These are phyloP conservation scores for Choreutis nemorana DNA, from an alignment of 2,888 invertebrate species.

Conservation along the genomic window DNA sequence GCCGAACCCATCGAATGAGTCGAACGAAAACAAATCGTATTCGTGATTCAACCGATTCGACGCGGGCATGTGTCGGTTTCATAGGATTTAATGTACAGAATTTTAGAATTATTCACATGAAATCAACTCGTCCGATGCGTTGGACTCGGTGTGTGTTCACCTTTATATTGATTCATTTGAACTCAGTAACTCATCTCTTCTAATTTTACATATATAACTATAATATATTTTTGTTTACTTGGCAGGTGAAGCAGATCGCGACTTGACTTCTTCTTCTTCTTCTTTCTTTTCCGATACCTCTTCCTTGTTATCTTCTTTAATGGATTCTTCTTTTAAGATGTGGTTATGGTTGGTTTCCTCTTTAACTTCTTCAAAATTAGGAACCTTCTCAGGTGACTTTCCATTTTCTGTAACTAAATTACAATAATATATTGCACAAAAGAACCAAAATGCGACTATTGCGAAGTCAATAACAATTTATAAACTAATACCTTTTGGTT, in stretches of 20 bases:
- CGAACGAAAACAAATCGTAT: too few species aligned
- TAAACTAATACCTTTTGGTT: slow-evolving; percentile 35
- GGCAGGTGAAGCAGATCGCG: slow-evolving; percentile 47
- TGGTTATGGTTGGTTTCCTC: slow-evolving; percentile 37
- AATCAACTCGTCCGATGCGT: too few species aligned
- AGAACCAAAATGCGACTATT: not conserved
- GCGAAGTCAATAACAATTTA: not conserved
- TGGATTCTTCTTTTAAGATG: slow-evolving; percentile 22
- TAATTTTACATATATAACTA: too few species aligned
- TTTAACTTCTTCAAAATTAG: slow-evolving; percentile 37
- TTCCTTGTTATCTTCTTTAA: slow-evolving; percentile 46
- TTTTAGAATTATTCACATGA: too few species aligned
- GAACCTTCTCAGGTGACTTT: slow-evolving; percentile 51
- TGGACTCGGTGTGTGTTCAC: too few species aligned
- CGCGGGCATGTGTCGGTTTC: too few species aligned
- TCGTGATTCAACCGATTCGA: too few species aligned
- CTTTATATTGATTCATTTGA: too few species aligned
- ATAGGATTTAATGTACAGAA: too few species aligned
- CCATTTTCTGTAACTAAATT: slow-evolving; percentile 37
- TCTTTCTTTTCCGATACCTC: slow-evolving; percentile 30
- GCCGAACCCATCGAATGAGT: too few species aligned
- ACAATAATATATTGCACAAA: too few species aligned
- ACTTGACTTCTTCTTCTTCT: slow-evolving; percentile 37
- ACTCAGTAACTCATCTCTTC: too few species aligned
- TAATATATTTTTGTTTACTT: slow-evolving; percentile 23